These are phyloP conservation scores for Drosophila subpulchrella DNA, from an alignment of 1,140 invertebrate genomes.

Conservation along the genomic window DNA sequence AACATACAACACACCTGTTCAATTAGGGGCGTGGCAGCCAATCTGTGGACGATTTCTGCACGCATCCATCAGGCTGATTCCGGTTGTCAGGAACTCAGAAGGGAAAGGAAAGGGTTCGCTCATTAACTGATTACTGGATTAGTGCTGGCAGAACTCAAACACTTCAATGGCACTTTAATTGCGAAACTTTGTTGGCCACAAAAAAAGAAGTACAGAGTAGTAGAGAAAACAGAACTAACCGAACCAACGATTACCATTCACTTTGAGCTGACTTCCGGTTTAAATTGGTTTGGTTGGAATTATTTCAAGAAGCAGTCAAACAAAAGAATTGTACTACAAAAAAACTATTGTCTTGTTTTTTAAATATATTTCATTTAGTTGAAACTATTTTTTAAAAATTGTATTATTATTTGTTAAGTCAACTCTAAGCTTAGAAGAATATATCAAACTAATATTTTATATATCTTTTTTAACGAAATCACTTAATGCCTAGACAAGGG, in stretches of 20 bases:
- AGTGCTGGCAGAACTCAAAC: conserved; percentile 17
- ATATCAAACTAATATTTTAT: no score
- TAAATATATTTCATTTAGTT: neutral
- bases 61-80: conserved; percentile 21
- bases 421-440: no score
- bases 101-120: conserved; percentile 30
- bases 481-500: no score
- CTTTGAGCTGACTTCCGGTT: conserved; percentile 5
- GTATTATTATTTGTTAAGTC: no score
- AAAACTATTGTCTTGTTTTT: no score
- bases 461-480: no score
- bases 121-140: conserved; percentile 45
- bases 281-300: conserved; percentile 1
- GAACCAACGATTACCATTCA: conserved; percentile 35
- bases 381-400: neutral
- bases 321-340: neutral
- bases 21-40: conserved; percentile 25
- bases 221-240: neutral
- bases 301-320: neutral
- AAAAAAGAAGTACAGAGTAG: conserved; percentile 14
- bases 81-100: neutral
- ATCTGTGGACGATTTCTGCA: conserved; percentile 23
- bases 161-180: conserved; percentile 72
- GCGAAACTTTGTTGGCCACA: conserved; percentile 58
- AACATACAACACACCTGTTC: conserved; percentile 1